phyloP scores from a whole-genome alignment of 2,113 vertebrate genomes.

The Dissostichus mawsoni region DNA sequence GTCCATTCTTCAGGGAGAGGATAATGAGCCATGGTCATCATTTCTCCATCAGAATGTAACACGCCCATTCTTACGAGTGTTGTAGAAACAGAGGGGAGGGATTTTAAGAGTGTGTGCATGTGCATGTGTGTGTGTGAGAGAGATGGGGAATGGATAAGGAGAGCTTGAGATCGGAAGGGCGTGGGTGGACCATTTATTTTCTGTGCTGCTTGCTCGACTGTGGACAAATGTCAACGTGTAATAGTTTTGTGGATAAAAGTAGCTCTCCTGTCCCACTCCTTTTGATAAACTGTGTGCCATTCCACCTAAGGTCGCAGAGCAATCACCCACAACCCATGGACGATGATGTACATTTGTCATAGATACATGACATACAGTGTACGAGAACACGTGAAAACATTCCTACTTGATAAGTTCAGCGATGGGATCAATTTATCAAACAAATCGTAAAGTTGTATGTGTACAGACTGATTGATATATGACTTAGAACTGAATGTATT shows the following conservation, averaged over 20 bases:
- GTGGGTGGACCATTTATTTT: slow-evolving; percentile 47
- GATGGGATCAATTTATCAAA: slow-evolving; percentile 13
- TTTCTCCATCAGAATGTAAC: slow-evolving; percentile 78
- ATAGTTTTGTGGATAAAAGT: slow-evolving; percentile 53
- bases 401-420: slow-evolving; percentile 20
- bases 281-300: slow-evolving; percentile 57
- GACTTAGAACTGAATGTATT: slow-evolving; percentile 78
- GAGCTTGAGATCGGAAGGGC: slow-evolving; percentile 9
- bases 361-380: slow-evolving; percentile 20
- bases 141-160: slow-evolving; percentile 29
- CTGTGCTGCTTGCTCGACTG: slow-evolving; percentile 45
- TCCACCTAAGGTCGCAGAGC: slow-evolving; percentile 38
- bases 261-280: slow-evolving; percentile 34
- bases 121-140: slow-evolving; percentile 47
- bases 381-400: slow-evolving; percentile 20
- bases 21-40: slow-evolving; percentile 80
- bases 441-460: slow-evolving; percentile 29
- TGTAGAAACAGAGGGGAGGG: neutral
- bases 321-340: slow-evolving; percentile 29
- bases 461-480: slow-evolving; percentile 47
- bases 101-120: slow-evolving; percentile 55
- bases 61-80: slow-evolving; percentile 42
- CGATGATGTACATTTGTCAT: slow-evolving; percentile 27
- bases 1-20: slow-evolving; percentile 81
- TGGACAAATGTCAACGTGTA: slow-evolving; percentile 46